These are phyloP conservation scores for Stigmatopora nigra DNA, from an alignment of 2,113 vertebrate genomes.

Conservation along the genomic window DNA sequence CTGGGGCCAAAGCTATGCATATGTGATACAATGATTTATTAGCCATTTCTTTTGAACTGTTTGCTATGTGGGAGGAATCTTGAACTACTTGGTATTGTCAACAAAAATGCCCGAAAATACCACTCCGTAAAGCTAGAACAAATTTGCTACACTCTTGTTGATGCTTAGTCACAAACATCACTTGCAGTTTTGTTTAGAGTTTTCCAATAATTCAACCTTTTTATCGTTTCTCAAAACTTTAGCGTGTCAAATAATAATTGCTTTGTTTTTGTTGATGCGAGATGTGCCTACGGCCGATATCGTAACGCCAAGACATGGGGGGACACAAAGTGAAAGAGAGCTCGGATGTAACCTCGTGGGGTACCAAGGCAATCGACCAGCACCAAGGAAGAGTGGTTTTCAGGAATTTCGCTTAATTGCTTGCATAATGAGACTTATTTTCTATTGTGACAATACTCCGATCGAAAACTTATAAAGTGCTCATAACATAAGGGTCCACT, in stretches of 20 bases:
- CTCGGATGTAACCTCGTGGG: too few relatives aligned
- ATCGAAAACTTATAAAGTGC: too few relatives aligned
- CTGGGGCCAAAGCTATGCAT: slow-evolving; percentile 28
- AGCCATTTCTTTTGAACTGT: slow-evolving; percentile 36
- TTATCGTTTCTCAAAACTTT: not conserved
- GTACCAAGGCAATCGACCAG: too few relatives aligned
- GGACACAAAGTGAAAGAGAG: too few relatives aligned
- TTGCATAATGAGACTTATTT: too few relatives aligned
- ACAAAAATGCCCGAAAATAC: not conserved
- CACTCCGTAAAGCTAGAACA: not conserved
- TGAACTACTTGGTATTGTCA: not conserved
- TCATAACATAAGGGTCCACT: too few relatives aligned
- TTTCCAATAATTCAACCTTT: too few relatives aligned
- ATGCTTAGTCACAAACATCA: not conserved
- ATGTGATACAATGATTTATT: slow-evolving; percentile 45
- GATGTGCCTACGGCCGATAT: too few relatives aligned
- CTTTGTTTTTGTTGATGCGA: not conserved
- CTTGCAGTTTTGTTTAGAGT: not conserved
- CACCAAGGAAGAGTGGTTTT: too few relatives aligned
- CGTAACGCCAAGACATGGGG: too few relatives aligned
- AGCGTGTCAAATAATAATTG: not conserved
- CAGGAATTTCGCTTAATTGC: too few relatives aligned
- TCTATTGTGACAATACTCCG: too few relatives aligned
- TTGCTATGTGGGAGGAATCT: slow-evolving; percentile 7
- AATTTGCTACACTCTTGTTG: not conserved